Conservation (phyloP, 2,888 invertebrate genomes). For the Cynaeus angustus region DNA sequence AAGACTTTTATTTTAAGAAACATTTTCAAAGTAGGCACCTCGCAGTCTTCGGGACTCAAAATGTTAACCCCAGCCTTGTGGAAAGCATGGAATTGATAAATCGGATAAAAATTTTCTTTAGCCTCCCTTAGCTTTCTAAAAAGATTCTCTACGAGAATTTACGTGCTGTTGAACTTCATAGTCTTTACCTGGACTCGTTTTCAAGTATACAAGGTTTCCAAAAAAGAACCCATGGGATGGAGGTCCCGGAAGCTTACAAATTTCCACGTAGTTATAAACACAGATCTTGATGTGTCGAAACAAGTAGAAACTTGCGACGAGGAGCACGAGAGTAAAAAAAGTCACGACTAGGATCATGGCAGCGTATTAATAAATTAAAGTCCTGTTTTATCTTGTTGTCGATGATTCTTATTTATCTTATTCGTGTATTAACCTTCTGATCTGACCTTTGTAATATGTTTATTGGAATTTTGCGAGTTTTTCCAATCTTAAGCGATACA, state of each 20-base stretch:
- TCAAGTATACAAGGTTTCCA: slow-evolving; percentile 13
- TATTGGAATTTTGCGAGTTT: too few relatives aligned
- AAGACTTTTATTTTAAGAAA: not conserved
- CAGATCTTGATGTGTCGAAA: not conserved
- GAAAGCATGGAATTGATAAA: slow-evolving; percentile 11
- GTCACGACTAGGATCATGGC: not conserved
- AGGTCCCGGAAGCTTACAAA: slow-evolving; percentile 5
- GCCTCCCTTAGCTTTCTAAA: slow-evolving; percentile 1
- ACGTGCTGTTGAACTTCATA: too few relatives aligned
- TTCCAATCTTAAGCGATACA: too few relatives aligned
- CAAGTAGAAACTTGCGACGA: not conserved
- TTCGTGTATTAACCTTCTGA: too few relatives aligned
- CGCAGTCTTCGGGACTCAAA: slow-evolving; percentile 17
- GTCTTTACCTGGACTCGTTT: slow-evolving; percentile 19
- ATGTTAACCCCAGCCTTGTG: slow-evolving; percentile 10
- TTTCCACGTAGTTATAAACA: slow-evolving; percentile 11
- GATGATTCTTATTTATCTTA: too few relatives aligned
- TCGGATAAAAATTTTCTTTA: slow-evolving; percentile 15
- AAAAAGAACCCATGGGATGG: slow-evolving; percentile 9
- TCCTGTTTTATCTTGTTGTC: too few relatives aligned
- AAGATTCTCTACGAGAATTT: slow-evolving; percentile 9
- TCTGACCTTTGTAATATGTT: too few relatives aligned
- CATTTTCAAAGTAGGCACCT: not conserved
- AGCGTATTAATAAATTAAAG: too few relatives aligned
- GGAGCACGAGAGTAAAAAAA: not conserved